Percentiles rank a stretch among this genome's conserved stretches.
Evolutionary conservation across 2,797 vertebrate genomes (phyloP).

Genomic region (Scomberomorus guttatus): DNA sequence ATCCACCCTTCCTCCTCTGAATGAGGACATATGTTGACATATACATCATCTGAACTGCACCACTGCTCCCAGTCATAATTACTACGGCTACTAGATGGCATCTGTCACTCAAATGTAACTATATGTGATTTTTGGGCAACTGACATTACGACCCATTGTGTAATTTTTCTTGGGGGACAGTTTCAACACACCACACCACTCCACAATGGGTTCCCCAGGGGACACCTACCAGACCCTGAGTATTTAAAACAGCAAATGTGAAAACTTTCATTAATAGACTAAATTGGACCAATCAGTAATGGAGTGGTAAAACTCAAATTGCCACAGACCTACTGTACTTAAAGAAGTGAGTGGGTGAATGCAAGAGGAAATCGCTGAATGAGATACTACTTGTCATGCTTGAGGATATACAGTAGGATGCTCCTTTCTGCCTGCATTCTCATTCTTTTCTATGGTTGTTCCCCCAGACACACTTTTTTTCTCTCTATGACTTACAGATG

Average conservation of each 20-base stretch:
- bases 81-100: not conserved
- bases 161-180: not conserved
- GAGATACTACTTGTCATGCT: slow-evolving; percentile 7
- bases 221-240: not conserved
- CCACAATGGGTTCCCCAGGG: not conserved
- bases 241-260: not conserved
- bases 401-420: slow-evolving; percentile 1
- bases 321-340: not conserved
- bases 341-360: not conserved
- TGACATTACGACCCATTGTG: not conserved
- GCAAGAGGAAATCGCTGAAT: slow-evolving; percentile 13
- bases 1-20: no score
- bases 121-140: not conserved
- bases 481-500: slow-evolving; percentile 50
- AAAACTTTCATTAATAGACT: slow-evolving; percentile 3
- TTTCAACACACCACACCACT: not conserved
- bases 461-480: slow-evolving; percentile 18
- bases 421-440: slow-evolving; percentile 24
- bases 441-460: slow-evolving; percentile 25
- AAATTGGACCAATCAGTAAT: not conserved
- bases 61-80: not conserved
- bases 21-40: no score
- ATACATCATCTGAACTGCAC: not conserved
- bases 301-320: not conserved
- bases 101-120: not conserved